Evolutionary conservation across 2,888 invertebrate species (phyloP), one percentile per base, ranked within the genome.

Genomic region (Galeopsomyia nigrocyanea): DNA sequence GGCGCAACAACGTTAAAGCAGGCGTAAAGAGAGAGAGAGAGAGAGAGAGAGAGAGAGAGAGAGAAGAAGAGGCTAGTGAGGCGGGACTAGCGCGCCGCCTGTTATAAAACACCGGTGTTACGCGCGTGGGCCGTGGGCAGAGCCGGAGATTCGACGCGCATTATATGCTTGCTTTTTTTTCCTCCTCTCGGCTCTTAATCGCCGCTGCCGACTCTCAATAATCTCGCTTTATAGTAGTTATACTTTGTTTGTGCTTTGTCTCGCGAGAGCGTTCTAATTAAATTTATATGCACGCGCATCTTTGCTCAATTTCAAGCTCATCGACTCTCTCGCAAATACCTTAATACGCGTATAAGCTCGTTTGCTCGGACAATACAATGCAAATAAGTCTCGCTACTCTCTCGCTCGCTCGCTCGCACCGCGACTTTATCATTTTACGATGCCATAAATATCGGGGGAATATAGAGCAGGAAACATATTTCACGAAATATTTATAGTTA

Each of bases 21-120:
- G 26, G 26, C 26, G 26, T 5, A 26, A 16, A 7, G 17, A 19
- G 51, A 17, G 22, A 17, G 14, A 39, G 51, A 21, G 74, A 79
- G 77, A 78, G 39, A 39, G 39, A 17, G 22, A 17, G 14, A 39
- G 51, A 21, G n/a, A 16, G 17, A 56, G 49, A 17, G 22, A 17
- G 14, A 39, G 51, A 21, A 75, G 79, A 77, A 78, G 39, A 39
- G 39, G 80, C 79, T 76, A 39, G 5, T 77, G 75, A 75, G 78
- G 77, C 76, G 78, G 76, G 53, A 69, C 64, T 68, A 21, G n/a
- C 64, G 57, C 74, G 74, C 77, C 75, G 77, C 77, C 77, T 78
- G 78, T 82, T 84, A 82, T 81, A 83, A 83, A 83, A 81, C 80
- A 83, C 80, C 79, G 78, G 80, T 80, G 82, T 81, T 83, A 81